Percentiles rank a stretch among this genome's conserved stretches.
These are phyloP conservation scores for Tetramorium parvispinum DNA, from an alignment of 1,140 invertebrate genomes.

Conservation along the genomic window DNA sequence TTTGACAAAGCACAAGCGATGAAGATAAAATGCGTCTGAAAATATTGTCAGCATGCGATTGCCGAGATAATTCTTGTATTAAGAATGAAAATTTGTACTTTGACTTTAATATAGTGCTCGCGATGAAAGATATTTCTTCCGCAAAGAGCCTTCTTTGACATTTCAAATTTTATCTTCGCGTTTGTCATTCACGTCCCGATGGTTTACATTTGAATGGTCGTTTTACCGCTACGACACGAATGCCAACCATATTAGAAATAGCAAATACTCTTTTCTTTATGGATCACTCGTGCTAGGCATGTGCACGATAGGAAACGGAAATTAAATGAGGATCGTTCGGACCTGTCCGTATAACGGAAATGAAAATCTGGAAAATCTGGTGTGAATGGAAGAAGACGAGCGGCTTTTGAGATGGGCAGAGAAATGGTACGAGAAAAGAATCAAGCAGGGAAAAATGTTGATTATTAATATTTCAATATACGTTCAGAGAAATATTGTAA, in stretches of 20 bases:
- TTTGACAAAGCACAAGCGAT: constrained; percentile 5
- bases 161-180: constrained; percentile 33
- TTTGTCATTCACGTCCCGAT: constrained; percentile 1
- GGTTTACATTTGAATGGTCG: constrained; percentile 40
- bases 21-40: constrained; percentile 23
- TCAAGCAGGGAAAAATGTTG: constrained; percentile 17
- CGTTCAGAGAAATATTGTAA: constrained; percentile 5
- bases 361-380: constrained; percentile 73
- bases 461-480: constrained; percentile 51
- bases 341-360: constrained; percentile 68
- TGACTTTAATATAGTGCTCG: background rate
- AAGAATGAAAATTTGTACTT: constrained; percentile 9
- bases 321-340: constrained; percentile 75
- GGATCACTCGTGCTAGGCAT: constrained; percentile 32
- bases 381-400: constrained; percentile 25
- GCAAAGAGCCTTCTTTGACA: background rate
- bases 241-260: constrained; percentile 46
- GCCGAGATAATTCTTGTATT: background rate
- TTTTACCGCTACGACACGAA: constrained; percentile 13
- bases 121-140: background rate
- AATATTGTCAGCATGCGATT: background rate
- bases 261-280: constrained; percentile 29
- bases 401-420: constrained; percentile 8
- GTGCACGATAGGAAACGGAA: constrained; percentile 69
- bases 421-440: constrained; percentile 17